These are phyloP conservation scores for Sinocyclocheilus grahami DNA, from an alignment of 2,113 vertebrate genomes.

Conservation along the genomic window DNA sequence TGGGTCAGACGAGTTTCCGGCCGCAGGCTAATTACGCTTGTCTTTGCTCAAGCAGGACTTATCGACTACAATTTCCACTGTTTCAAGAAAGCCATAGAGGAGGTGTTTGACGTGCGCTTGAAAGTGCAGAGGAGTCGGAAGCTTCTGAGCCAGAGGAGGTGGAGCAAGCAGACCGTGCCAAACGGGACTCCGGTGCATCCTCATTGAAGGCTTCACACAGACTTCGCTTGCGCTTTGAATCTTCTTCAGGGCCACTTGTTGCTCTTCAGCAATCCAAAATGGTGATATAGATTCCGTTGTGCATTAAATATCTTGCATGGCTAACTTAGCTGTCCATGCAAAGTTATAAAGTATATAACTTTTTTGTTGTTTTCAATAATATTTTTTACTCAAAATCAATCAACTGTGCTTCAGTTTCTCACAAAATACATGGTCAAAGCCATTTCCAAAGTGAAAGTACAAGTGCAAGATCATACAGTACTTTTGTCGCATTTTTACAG, in stretches of 20 bases:
- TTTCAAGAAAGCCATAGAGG: slow-evolving; percentile 94
- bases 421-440: not conserved
- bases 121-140: slow-evolving; percentile 88
- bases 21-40: not conserved
- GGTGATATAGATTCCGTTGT: not conserved
- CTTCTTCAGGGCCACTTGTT: not conserved
- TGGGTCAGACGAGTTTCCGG: not conserved
- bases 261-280: not conserved
- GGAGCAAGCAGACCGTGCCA: slow-evolving; percentile 78
- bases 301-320: not conserved
- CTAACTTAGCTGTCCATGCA: not conserved
- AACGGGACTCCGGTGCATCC: slow-evolving; percentile 77
- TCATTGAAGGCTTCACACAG: slow-evolving; percentile 58
- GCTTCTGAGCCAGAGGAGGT: slow-evolving; percentile 82
- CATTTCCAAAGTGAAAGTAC: not conserved
- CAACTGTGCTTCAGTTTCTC: not conserved
- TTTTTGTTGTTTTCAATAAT: not conserved
- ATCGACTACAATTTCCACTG: slow-evolving; percentile 99
- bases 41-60: slow-evolving; percentile 76
- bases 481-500: not conserved
- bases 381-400: not conserved
- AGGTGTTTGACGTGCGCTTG: slow-evolving; percentile 92
- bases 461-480: not conserved
- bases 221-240: not conserved
- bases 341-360: not conserved